Conservation (phyloP, 2,113 vertebrate genomes). For the Pterophyllum scalare region DNA sequence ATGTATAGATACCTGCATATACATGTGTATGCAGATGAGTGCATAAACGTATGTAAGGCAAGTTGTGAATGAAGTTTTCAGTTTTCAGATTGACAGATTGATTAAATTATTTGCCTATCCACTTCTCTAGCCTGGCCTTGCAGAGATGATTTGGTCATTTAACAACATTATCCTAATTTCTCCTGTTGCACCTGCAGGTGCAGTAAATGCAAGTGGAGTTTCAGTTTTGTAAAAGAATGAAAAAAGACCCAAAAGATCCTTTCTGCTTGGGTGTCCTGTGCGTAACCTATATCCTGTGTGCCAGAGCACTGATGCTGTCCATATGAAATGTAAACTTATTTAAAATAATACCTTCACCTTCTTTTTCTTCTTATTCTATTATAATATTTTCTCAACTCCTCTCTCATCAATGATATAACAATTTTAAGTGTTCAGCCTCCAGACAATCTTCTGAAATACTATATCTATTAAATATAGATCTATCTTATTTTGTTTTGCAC, state of each 20-base stretch:
- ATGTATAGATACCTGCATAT: not conserved
- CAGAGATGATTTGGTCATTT: not conserved
- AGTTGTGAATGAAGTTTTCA: not conserved
- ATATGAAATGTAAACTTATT: not conserved
- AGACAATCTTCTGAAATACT: not conserved
- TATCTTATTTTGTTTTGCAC: not conserved
- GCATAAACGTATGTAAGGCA: not conserved
- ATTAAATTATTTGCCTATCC: not conserved
- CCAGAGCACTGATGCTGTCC: not conserved
- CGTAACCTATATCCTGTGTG: not conserved
- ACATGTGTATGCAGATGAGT: not conserved
- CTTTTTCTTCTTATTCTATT: not conserved
- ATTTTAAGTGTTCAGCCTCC: not conserved
- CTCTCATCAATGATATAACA: not conserved
- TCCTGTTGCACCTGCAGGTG: not conserved
- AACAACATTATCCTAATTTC: not conserved
- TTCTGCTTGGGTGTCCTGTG: too few relatives aligned
- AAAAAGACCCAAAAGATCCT: too few relatives aligned
- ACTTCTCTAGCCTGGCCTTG: not conserved
- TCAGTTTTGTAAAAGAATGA: not conserved
- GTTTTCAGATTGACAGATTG: not conserved
- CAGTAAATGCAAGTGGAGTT: not conserved
- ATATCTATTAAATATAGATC: not conserved
- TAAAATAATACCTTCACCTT: not conserved
- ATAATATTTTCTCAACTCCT: not conserved